Base-by-base conservation (phyloP, 2,797 vertebrate genomes). In the Acrocephalus scirpaceus region DNA sequence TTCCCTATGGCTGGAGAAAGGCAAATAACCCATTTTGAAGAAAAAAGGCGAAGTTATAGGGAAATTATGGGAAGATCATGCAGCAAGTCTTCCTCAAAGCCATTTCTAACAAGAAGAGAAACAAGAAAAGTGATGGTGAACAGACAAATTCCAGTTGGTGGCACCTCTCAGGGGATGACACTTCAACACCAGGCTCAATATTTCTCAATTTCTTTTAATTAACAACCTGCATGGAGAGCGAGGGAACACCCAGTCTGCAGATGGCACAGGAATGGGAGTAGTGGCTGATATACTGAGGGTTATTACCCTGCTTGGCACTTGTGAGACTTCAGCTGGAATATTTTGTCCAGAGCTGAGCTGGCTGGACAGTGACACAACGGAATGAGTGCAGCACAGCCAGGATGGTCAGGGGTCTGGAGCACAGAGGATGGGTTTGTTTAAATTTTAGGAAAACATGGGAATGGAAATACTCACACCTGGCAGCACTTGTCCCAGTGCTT, bases 141-240 rank as follows among this genome's bases (percentile, higher is more conserved):
- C 57, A 88, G 5, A 4, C 30, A 32, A 74, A 71, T 19, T 30
- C 25, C n/a, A 86, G 13, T 20, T 79, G 9, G 34, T 53, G 62
- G 4, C 16, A 76, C 2, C 16, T 75, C 26, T 61, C 14, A 57
- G 42, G 38, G 21, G 29, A 0, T 29, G 12, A 19, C 7, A 42
- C 5, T 57, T 11, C 32, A 66, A 42, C 17, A 64, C 6, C 58
- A n/a, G 6, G 3, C 18, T 7, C 0, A 66, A 4, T 29, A 53
- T 48, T 84, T 50, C 27, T 54, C 32, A 34, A 44, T 5, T 3
- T 21, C 62, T 22, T 81, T 82, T 75, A 60, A 27, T 32, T 44
- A 70, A 40, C 7, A 64, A 18, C 9, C 3, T 64, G 15, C 20
- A 48, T 15, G 13, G 11, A 12, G 21, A 86, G 26, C 22, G 50